These are phyloP conservation scores for Salticus scenicus DNA, from an alignment of 2,888 invertebrate species.

Conservation along the genomic window DNA sequence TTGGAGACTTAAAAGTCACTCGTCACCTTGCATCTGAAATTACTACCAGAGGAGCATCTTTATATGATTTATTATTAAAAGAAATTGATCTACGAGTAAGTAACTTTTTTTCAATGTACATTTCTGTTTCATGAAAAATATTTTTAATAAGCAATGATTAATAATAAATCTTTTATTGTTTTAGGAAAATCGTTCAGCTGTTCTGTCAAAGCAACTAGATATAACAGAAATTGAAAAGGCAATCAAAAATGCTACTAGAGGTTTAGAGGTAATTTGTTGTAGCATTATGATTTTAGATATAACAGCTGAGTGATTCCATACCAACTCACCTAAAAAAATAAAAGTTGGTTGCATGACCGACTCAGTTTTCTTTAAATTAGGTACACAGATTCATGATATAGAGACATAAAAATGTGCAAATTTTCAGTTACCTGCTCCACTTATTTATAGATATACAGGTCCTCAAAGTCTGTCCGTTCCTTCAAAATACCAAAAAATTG, in stretches of 20 bases:
- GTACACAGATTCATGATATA: no score
- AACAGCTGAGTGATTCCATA: no score
- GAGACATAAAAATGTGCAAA: no score
- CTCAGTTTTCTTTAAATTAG: no score
- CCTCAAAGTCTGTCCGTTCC: no score
- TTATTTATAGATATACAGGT: no score
- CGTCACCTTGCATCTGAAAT: conserved; percentile 92
- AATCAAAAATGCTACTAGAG: conserved; percentile 84
- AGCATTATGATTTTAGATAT: no score
- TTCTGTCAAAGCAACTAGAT: conserved; percentile 89
- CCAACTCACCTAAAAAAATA: no score
- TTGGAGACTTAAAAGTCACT: conserved; percentile 87
- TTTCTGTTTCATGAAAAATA: no score
- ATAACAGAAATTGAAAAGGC: conserved; percentile 85
- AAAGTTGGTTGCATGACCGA: no score
- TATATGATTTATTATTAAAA: conserved; percentile 92
- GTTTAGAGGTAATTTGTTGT: conserved; percentile 78
- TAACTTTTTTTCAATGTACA: neutral
- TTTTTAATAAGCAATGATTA: neutral
- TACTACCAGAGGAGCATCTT: conserved; percentile 90
- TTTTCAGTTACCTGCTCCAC: no score
- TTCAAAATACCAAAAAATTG: no score
- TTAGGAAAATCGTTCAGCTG: conserved; percentile 85
- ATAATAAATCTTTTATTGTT: neutral
- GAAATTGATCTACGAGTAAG: conserved; percentile 85